Percentiles rank a stretch among this genome's conserved stretches.
Evolutionary conservation across 2,888 invertebrate species (phyloP).

Genomic region (Camponotus fellah): DNA sequence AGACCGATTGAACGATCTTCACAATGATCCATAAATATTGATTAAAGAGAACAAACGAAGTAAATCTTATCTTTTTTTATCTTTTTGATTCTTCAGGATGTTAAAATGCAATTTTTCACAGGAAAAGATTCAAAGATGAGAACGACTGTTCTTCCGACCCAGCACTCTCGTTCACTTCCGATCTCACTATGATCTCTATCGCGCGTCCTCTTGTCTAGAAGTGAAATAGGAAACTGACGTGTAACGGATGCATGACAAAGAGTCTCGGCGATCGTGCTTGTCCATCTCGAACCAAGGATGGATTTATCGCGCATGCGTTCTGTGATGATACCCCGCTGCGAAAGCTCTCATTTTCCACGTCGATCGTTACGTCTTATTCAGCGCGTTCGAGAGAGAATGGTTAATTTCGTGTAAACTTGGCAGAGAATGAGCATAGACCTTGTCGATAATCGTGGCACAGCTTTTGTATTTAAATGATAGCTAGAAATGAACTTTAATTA

Average conservation of each 20-base stretch:
- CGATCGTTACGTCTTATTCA: conserved; percentile 42
- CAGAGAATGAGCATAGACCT: conserved; percentile 31
- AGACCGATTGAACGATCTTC: neutral
- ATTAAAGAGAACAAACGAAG: neutral
- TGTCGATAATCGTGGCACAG: conserved; percentile 2
- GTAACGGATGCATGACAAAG: conserved; percentile 35
- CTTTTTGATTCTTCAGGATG: neutral
- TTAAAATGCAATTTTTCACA: neutral
- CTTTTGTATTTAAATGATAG: conserved; percentile 19
- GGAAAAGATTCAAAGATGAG: neutral
- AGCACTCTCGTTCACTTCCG: conserved; percentile 25
- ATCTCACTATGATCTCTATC: conserved; percentile 31
- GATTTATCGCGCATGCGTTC: conserved; percentile 60
- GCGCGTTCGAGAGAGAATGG: conserved; percentile 29
- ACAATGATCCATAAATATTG: neutral
- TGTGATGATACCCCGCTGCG: conserved; percentile 19
- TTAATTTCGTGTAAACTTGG: conserved; percentile 55
- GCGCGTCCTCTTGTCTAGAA: conserved; percentile 40
- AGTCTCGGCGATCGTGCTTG: conserved; percentile 17
- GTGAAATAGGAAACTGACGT: conserved; percentile 64
- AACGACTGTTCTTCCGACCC: neutral
- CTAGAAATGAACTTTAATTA: neutral
- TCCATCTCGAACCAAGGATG: conserved; percentile 38
- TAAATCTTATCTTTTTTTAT: neutral
- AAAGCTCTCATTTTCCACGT: conserved; percentile 12